Base-by-base conservation (phyloP, 1,140 invertebrate species). In the Atta texana region DNA sequence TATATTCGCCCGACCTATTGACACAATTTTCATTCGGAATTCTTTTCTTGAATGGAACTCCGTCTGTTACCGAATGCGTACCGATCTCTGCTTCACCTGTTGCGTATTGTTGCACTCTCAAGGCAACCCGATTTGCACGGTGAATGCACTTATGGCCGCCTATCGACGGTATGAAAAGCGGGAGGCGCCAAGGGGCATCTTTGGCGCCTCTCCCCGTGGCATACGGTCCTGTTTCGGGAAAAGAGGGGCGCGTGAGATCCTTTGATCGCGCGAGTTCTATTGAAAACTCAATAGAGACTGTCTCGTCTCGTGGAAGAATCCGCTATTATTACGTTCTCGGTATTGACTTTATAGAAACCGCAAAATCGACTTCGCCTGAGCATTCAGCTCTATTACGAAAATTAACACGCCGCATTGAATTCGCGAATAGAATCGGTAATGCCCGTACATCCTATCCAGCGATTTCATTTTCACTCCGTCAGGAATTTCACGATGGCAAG, bases 81-180 rank as follows among this genome's bases (percentile, higher is more conserved):
- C 88, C 87, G 90, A 92, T 92, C 84, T 92, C 68, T 76, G 86
- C 88, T 88, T 92, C 92, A 93, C 92, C 92, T 93, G 92, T 93
- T 93, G 92, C 92, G 90, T 92, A 91, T 93, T 93, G 92, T 93
- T 93, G 92, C 91, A 92, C 89, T 89, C 92, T 92, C 88, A 89
- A 88, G 87, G 87, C 89, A 91, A 92, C 92, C 92, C 92, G 93
- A 93, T 93, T 93, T 93, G 91, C 92, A 93, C 93, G 93, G 90
- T 93, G 92, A 93, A 93, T 93, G 92, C 93, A 93, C 92, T 92
- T 92, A 91, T 88, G 87, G 80, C 87, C 87, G 89, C 55, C 90
- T 90, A 91, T 91, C 90, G 84, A 89, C 77, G 80, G 75, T 91
- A 90, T 89, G 90, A 91, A 91, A 90, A 91, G 90, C 89, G 87